Percentiles rank a stretch among this genome's conserved stretches.
phyloP scores from a whole-genome alignment of 2,888 invertebrate species.

The Erebia aethiops region DNA sequence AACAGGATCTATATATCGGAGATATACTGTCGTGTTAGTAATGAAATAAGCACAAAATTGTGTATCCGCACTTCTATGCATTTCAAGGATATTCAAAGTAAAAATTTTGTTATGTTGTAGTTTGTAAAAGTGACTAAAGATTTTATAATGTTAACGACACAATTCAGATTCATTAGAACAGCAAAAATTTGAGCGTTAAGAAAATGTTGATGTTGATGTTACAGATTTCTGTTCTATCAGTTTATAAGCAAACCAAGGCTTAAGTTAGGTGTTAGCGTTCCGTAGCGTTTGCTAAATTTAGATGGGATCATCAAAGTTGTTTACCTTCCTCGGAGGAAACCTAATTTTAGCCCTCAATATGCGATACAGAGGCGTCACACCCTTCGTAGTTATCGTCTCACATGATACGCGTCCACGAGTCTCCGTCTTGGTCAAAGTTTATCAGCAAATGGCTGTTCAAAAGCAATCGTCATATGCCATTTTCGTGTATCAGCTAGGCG shows the following conservation, averaged over 20 bases:
- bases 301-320: constrained; percentile 2
- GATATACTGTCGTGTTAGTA: not conserved
- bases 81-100: not conserved
- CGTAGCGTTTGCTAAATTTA: not conserved
- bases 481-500: constrained; percentile 29
- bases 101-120: too few species aligned
- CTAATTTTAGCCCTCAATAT: constrained; percentile 30
- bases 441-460: constrained; percentile 30
- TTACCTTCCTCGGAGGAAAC: constrained; percentile 8
- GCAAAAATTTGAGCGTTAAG: not conserved
- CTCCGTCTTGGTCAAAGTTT: constrained; percentile 41
- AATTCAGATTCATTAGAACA: not conserved
- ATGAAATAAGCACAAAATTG: not conserved
- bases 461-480: constrained; percentile 32
- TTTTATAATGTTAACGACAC: too few species aligned
- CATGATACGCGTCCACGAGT: constrained; percentile 38
- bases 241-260: not conserved
- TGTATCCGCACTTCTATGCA: not conserved
- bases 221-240: not conserved
- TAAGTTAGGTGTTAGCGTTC: constrained; percentile 1
- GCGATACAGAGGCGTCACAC: constrained; percentile 30
- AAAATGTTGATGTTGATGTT: not conserved
- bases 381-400: constrained; percentile 36
- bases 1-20: constrained; percentile 5
- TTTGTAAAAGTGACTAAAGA: too few species aligned